Percentiles rank a stretch among this genome's conserved stretches.
Evolutionary conservation across 2,113 vertebrate genomes (phyloP).

Genomic region (Craseonycteris thonglongyai): DNA sequence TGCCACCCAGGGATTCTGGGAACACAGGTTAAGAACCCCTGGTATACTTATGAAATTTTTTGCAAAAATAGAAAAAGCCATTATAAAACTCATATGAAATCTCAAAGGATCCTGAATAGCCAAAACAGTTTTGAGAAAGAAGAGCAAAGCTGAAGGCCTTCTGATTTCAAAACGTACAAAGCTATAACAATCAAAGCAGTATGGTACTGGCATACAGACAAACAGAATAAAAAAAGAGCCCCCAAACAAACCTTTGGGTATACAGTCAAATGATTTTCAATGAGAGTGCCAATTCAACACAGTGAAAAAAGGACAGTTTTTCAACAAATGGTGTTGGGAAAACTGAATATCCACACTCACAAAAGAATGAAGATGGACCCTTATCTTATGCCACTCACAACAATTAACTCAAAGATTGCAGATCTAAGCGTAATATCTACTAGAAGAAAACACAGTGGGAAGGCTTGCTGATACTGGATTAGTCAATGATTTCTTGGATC

Average conservation of each 20-base stretch:
- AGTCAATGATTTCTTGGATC: background rate
- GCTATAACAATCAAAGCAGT: background rate
- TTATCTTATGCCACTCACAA: background rate
- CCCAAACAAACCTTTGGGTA: background rate
- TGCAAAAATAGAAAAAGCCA: background rate
- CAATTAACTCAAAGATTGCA: slow-evolving; percentile 1
- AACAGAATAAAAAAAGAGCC: background rate
- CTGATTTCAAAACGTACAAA: slow-evolving; percentile 3
- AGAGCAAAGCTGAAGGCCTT: background rate
- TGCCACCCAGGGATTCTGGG: background rate
- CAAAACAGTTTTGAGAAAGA: background rate
- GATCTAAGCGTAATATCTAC: background rate
- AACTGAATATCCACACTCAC: background rate
- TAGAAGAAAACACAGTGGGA: background rate
- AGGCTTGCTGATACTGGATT: background rate
- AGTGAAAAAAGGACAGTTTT: background rate
- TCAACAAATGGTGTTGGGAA: background rate
- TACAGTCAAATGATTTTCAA: background rate
- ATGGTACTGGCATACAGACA: background rate
- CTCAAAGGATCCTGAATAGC: background rate
- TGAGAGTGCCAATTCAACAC: background rate
- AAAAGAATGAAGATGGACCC: background rate
- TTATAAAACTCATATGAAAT: background rate
- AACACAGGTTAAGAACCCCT: background rate
- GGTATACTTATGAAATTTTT: background rate